Percentiles rank a stretch among this genome's conserved stretches.
phyloP scores from a whole-genome alignment of 1,140 invertebrate genomes.

The Pomacea maculata region DNA sequence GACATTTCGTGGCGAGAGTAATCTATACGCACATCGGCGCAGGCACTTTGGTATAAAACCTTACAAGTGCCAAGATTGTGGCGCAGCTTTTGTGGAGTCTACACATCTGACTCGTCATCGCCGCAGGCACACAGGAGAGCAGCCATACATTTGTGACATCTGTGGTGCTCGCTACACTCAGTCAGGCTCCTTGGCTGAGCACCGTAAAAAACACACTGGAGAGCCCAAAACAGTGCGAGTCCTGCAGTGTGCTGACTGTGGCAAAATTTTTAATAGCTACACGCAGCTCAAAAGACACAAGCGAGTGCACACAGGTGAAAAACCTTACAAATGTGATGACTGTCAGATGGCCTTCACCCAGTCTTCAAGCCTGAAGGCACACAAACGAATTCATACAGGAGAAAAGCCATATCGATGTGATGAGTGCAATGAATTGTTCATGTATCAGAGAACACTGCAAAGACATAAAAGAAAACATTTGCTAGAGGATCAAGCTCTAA shows the following conservation, averaged over 20 bases:
- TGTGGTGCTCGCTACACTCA: constrained; percentile 29
- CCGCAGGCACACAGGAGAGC: constrained; percentile 27
- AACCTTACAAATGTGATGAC: constrained; percentile 60
- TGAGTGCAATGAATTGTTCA: constrained; percentile 52
- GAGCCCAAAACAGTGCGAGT: constrained; percentile 16
- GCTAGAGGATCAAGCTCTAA: neutral
- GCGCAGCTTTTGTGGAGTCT: constrained; percentile 19
- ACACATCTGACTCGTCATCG: constrained; percentile 24
- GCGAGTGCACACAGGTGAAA: constrained; percentile 61
- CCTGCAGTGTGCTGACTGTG: constrained; percentile 33
- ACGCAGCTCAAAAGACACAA: constrained; percentile 54
- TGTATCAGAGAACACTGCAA: constrained; percentile 7
- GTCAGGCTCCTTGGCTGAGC: constrained; percentile 23
- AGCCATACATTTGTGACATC: constrained; percentile 30
- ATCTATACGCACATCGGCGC: constrained; percentile 54
- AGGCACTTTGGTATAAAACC: constrained; percentile 20
- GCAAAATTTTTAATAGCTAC: constrained; percentile 36
- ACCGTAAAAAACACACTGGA: constrained; percentile 24
- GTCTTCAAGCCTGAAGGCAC: constrained; percentile 49
- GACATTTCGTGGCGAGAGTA: constrained; percentile 39
- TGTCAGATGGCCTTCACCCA: constrained; percentile 56
- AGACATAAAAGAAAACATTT: constrained; percentile 11
- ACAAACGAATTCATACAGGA: constrained; percentile 62
- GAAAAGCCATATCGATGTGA: constrained; percentile 59
- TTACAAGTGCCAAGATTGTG: constrained; percentile 27